phyloP scores from a whole-genome alignment of 2,113 vertebrate genomes.

The Stercorarius parasiticus region DNA sequence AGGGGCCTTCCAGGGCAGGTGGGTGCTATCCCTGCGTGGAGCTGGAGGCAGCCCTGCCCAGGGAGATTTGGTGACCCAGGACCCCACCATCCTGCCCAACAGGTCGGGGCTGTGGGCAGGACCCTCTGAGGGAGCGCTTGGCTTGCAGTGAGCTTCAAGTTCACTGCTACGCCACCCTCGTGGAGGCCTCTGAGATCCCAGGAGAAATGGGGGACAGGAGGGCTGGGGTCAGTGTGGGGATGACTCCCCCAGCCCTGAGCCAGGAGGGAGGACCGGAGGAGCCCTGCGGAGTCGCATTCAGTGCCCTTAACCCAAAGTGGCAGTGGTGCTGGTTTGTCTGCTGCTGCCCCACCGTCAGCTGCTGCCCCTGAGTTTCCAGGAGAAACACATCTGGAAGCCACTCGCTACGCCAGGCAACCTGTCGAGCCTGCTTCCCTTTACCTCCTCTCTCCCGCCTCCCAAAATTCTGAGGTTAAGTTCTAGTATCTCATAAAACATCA shows the following conservation, averaged over 20 bases:
- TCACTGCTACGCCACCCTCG: accelerated
- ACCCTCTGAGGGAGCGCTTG: neutral
- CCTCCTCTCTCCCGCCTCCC: neutral
- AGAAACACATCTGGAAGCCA: neutral
- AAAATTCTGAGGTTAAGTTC: slow-evolving; percentile 6
- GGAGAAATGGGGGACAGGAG: neutral
- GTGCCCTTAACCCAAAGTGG: neutral
- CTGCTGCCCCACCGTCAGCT: neutral
- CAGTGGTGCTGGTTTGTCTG: neutral
- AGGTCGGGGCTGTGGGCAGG: neutral
- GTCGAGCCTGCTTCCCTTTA: neutral
- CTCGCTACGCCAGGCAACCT: neutral
- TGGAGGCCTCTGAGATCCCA: neutral
- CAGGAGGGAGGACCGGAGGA: neutral
- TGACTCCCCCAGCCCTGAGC: neutral
- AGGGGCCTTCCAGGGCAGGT: accelerated
- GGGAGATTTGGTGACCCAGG: neutral
- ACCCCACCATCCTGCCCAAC: accelerated
- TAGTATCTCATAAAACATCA: slow-evolving; percentile 59
- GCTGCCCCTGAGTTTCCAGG: neutral
- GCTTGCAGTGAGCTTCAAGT: neutral
- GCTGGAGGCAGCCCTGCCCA: neutral
- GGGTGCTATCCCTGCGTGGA: accelerated
- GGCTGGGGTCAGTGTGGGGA: neutral
- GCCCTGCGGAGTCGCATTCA: neutral